Evolutionary conservation across 2,888 invertebrate species (phyloP).

Genomic region (Tetropium fuscum): DNA sequence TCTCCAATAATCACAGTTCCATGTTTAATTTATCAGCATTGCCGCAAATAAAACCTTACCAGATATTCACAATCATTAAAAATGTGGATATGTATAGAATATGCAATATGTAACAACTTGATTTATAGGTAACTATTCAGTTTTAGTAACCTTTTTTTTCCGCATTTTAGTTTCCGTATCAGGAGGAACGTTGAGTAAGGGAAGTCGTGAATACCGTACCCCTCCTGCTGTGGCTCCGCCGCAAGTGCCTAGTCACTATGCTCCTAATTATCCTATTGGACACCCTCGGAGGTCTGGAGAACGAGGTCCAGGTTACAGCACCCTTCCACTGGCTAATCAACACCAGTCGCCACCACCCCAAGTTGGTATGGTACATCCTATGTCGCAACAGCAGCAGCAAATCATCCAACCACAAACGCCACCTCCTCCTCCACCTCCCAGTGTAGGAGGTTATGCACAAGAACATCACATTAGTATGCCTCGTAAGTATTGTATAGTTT

Average conservation of each 20-base stretch:
- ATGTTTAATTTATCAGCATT: too few species aligned
- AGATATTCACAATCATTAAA: too few species aligned
- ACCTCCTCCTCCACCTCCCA: constrained; percentile 75
- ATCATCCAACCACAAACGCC: constrained; percentile 68
- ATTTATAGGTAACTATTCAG: constrained; percentile 59
- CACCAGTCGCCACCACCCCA: constrained; percentile 62
- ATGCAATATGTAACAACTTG: constrained; percentile 73
- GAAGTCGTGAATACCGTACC: constrained; percentile 87
- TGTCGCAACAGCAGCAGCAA: constrained; percentile 64
- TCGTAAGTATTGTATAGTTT: too few species aligned
- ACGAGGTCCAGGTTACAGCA: constrained; percentile 82
- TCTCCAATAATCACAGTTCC: too few species aligned
- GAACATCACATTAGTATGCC: constrained; percentile 82
- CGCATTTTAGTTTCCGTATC: constrained; percentile 51
- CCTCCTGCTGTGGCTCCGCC: constrained; percentile 98
- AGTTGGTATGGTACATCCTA: constrained; percentile 90
- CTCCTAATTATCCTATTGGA: constrained; percentile 92
- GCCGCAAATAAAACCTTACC: too few species aligned
- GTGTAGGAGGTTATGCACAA: constrained; percentile 65
- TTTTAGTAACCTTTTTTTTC: too few species aligned
- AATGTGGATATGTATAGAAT: too few species aligned
- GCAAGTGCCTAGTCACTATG: constrained; percentile 96
- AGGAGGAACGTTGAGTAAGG: constrained; percentile 76
- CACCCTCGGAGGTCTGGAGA: constrained; percentile 75
- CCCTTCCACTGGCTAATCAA: constrained; percentile 76